Base-by-base conservation (phyloP, 2,888 invertebrate genomes). In the Palloptera scutellata region DNA sequence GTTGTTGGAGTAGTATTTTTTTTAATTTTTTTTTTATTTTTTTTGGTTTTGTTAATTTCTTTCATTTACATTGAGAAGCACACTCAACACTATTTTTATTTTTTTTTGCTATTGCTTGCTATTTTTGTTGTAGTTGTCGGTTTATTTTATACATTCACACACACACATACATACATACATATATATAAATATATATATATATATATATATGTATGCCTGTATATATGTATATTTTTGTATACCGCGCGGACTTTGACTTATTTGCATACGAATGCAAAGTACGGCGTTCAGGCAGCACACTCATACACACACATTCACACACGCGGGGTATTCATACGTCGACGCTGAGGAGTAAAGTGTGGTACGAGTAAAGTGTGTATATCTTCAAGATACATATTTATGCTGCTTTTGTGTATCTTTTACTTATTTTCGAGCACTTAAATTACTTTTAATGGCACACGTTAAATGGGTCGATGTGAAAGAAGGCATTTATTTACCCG, bases 211-310 rank as follows among this genome's bases (percentile, higher is more conserved):
- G 42, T 54, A 55, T 57, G 41, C 61, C 19, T 15, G 15, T 58
- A 19, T 48, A 17, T 65, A 19, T 5, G 52, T 53, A 12, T 64
- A 40, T 65, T 68, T 60, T 68, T 64, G 54, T 61, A 41, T n/a
- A 17, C 20, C 41, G 51, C 60, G 42, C 61, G 72, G 68, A 73
- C 68, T 70, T 72, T 71, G 70, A 69, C 71, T 73, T 76, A 75
- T 78, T 78, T 78, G 75, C 78, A 77, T 77, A 76, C 72, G 76
- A 76, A 73, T 73, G 75, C 72, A 75, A 72, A 74, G 71, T 70
- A 59, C 66, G 62, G 42, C 45, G 48, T 15, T 52, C 59, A 42
- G 42, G 55, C 48, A 54, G 64, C 58, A 54, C 60, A 55, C 43
- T 19, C 15, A 41, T 53, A 52, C 30, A 30, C 58, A 54, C 60